Conservation (phyloP, 2,797 vertebrate genomes). For the Rhabdophis nuchalis region DNA sequence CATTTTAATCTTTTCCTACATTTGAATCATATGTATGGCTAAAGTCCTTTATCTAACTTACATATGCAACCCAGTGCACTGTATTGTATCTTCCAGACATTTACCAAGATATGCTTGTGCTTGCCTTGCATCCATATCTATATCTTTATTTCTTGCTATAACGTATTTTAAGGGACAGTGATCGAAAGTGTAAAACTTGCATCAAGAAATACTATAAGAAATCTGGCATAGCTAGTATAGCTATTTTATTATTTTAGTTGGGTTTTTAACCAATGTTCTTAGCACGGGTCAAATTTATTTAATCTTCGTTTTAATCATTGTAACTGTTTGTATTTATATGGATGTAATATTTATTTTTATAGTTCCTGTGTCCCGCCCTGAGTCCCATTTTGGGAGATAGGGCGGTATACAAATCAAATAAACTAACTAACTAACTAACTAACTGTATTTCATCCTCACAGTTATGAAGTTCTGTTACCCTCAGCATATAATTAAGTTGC, state of each 20-base stretch:
- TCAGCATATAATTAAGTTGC: constrained; percentile 60
- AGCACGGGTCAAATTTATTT: too few species aligned
- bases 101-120: constrained; percentile 30
- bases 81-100: constrained; percentile 10
- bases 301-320: too few species aligned
- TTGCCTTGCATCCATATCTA: constrained; percentile 25
- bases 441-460: constrained; percentile 63
- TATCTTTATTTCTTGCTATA: not conserved
- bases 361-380: too few species aligned
- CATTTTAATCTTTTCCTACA: not conserved
- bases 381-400: too few species aligned
- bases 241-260: too few species aligned
- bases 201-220: constrained; percentile 57
- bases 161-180: constrained; percentile 41
- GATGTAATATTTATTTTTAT: too few species aligned
- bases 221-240: too few species aligned
- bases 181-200: constrained; percentile 55
- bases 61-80: constrained; percentile 10
- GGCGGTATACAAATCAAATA: too few species aligned
- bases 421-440: too few species aligned
- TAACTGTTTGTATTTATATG: too few species aligned
- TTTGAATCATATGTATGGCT: not conserved
- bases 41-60: constrained; percentile 18
- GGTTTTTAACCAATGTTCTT: too few species aligned
- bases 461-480: constrained; percentile 57